Conservation (phyloP, 1,140 invertebrate species). For the Bathynomus jamesi region DNA sequence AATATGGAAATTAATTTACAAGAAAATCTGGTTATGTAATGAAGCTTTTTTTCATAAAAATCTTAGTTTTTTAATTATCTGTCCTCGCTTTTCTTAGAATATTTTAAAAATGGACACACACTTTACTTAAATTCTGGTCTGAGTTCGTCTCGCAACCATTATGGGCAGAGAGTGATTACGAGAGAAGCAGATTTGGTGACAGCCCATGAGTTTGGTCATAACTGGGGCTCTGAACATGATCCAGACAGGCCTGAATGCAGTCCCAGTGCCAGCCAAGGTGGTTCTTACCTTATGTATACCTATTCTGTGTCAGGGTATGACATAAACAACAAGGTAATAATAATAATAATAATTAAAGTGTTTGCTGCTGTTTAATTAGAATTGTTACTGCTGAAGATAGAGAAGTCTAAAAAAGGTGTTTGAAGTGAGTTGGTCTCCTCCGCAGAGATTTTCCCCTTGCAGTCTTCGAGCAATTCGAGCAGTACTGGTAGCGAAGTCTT, state of each 20-base stretch:
- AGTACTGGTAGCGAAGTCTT: slow-evolving; percentile 83
- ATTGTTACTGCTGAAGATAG: no score
- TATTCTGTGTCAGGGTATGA: slow-evolving; percentile 96
- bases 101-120: slow-evolving; percentile 90
- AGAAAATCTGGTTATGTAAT: no score
- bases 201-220: slow-evolving; percentile 93
- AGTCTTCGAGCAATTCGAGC: slow-evolving; percentile 84
- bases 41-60: no score
- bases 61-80: slow-evolving; percentile 6
- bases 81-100: slow-evolving; percentile 55
- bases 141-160: slow-evolving; percentile 87
- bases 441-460: slow-evolving; percentile 86
- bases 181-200: slow-evolving; percentile 94
- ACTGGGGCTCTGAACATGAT: slow-evolving; percentile 98
- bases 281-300: slow-evolving; percentile 95
- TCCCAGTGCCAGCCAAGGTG: slow-evolving; percentile 82
- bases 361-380: no score
- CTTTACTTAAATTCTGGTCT: slow-evolving; percentile 87
- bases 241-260: slow-evolving; percentile 88
- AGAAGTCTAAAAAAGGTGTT: no score
- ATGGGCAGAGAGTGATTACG: slow-evolving; percentile 86
- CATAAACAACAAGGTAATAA: slow-evolving; percentile 81
- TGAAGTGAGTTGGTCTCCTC: no score
- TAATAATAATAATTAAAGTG: no score
- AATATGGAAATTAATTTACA: no score